Evolutionary conservation across 2,888 invertebrate species (phyloP).

Genomic region (Vanessa cardui): DNA sequence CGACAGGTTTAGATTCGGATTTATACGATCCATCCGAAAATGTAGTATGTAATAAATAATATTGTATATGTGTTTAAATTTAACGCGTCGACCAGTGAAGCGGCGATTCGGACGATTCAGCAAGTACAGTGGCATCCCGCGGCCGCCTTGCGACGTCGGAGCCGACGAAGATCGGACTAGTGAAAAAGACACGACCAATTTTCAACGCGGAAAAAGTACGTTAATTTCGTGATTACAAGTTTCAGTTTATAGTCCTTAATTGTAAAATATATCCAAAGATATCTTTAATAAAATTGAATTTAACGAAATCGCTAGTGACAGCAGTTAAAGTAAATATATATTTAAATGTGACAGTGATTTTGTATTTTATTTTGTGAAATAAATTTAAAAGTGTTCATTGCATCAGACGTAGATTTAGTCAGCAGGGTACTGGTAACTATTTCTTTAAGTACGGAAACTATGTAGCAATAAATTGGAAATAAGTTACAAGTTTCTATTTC

Average conservation of each 20-base stretch:
- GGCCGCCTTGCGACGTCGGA: slow-evolving; percentile 45
- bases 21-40: slow-evolving; percentile 65
- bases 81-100: slow-evolving; percentile 49
- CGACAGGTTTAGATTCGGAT: slow-evolving; percentile 51
- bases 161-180: slow-evolving; percentile 27
- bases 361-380: slow-evolving; percentile 1
- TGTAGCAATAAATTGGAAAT: slow-evolving; percentile 20
- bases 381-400: neutral
- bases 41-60: slow-evolving; percentile 70
- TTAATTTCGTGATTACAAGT: slow-evolving; percentile 25
- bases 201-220: slow-evolving; percentile 34
- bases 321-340: neutral
- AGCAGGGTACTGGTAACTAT: slow-evolving; percentile 8
- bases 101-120: slow-evolving; percentile 29
- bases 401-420: neutral
- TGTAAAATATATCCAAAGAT: neutral
- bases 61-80: slow-evolving; percentile 61
- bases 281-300: neutral
- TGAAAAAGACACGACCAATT: slow-evolving; percentile 22
- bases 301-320: neutral
- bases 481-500: slow-evolving; percentile 26
- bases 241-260: neutral
- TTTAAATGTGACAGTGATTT: slow-evolving; percentile 6
- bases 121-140: slow-evolving; percentile 54
- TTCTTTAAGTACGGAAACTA: slow-evolving; percentile 16